Conservation (phyloP, 2,797 vertebrate species). For the Nannoperca australis region DNA sequence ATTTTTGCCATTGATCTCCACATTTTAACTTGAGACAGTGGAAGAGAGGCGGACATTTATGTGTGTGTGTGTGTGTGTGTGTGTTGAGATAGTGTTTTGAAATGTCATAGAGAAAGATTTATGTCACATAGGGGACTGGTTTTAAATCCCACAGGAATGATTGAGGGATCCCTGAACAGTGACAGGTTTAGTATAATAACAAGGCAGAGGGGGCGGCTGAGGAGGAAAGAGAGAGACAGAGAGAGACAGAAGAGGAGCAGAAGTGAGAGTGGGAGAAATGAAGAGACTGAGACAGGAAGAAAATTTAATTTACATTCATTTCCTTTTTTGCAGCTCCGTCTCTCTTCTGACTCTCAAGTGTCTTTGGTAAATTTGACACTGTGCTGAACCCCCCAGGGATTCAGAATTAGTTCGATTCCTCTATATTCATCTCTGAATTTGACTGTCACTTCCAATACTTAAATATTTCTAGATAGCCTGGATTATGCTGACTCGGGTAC, state of each 20-base stretch:
- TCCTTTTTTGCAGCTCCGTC: conserved; percentile 49
- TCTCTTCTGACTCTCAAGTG: conserved; percentile 40
- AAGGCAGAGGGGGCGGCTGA: conserved; percentile 53
- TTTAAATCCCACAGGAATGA: conserved; percentile 61
- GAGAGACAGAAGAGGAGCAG: conserved; percentile 41
- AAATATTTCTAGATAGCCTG: not conserved
- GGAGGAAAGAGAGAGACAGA: conserved; percentile 34
- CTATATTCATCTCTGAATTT: conserved; percentile 21
- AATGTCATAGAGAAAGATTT: conserved; percentile 53
- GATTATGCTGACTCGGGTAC: not conserved
- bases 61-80: conserved; percentile 19
- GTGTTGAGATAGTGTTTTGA: conserved; percentile 38
- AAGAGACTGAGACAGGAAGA: conserved; percentile 26
- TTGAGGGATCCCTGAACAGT: conserved; percentile 66
- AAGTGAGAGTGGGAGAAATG: conserved; percentile 44
- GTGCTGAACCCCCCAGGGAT: conserved; percentile 38
- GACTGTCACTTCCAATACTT: not conserved
- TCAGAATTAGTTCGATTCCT: conserved; percentile 31
- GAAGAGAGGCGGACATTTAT: not conserved
- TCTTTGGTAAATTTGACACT: conserved; percentile 39
- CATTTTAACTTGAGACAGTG: conserved; percentile 28
- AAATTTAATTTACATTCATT: conserved; percentile 64
- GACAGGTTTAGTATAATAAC: conserved; percentile 70
- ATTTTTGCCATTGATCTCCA: conserved; percentile 50
- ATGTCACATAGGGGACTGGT: conserved; percentile 38